phyloP scores from a whole-genome alignment of 2,113 vertebrate genomes.

The Lycaon pictus region DNA sequence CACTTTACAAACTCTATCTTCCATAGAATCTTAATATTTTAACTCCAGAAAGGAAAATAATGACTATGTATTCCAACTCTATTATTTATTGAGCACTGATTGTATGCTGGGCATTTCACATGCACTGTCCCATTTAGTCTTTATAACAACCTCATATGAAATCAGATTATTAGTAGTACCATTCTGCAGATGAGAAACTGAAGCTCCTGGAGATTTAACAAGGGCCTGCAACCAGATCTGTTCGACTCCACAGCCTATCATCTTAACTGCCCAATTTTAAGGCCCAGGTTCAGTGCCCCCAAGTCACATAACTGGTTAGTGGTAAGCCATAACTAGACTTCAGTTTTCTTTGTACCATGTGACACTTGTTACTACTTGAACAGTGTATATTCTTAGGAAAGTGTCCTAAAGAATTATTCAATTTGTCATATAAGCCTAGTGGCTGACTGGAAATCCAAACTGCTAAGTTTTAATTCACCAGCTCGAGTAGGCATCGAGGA shows the following conservation, averaged over 20 bases:
- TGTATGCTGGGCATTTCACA: neutral
- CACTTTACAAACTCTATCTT: neutral
- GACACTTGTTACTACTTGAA: slow-evolving; percentile 11
- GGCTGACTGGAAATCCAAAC: slow-evolving; percentile 20
- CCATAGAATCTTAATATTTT: slow-evolving; percentile 22
- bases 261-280: slow-evolving; percentile 13
- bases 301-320: neutral
- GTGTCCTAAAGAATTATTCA: neutral
- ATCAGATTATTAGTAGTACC: neutral
- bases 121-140: neutral
- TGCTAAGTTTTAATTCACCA: neutral
- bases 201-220: neutral
- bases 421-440: neutral
- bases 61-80: neutral
- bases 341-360: neutral
- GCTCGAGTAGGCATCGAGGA: neutral
- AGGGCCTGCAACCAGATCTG: neutral
- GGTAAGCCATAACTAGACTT: neutral
- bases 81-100: neutral
- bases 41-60: neutral
- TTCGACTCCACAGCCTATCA: neutral
- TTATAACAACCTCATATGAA: neutral
- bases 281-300: neutral
- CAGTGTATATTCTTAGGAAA: neutral
- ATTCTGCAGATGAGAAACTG: slow-evolving; percentile 28